Percentiles rank a stretch among this genome's conserved stretches.
Evolutionary conservation across 1,140 invertebrate species (phyloP).

Genomic region (Drosophila insularis): DNA sequence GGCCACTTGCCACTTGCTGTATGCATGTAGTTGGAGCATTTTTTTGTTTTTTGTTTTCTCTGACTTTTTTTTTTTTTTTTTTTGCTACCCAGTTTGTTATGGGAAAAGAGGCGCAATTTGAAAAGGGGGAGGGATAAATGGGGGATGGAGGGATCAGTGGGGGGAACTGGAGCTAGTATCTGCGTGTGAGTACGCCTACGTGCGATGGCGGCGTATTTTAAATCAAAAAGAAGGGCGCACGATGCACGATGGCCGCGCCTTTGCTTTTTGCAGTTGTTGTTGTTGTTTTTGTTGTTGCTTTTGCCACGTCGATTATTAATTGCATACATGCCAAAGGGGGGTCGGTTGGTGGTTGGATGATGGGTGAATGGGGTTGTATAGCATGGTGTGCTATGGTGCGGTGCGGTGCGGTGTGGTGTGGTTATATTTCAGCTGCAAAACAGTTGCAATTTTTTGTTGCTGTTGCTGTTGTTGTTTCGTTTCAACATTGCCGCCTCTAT

Average conservation of each 20-base stretch:
- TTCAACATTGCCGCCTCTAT: slow-evolving; percentile 69
- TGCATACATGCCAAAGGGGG: slow-evolving; percentile 61
- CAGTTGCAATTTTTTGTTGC: slow-evolving; percentile 69
- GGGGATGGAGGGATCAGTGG: background rate
- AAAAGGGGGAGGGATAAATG: background rate
- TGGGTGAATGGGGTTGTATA: slow-evolving; percentile 2
- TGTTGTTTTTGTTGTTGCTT: slow-evolving; percentile 18
- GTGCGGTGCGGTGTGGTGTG: background rate
- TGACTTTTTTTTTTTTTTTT: too few species aligned
- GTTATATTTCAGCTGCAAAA: slow-evolving; percentile 56
- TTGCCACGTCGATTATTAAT: slow-evolving; percentile 71
- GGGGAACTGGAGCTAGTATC: slow-evolving; percentile 14
- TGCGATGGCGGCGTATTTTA: slow-evolving; percentile 77
- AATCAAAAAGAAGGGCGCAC: slow-evolving; percentile 80
- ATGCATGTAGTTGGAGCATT: too few species aligned
- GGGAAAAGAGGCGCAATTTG: background rate
- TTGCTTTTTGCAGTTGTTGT: background rate
- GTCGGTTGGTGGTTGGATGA: background rate
- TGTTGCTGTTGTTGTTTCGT: slow-evolving; percentile 48
- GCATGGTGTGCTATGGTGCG: slow-evolving; percentile 6
- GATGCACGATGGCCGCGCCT: slow-evolving; percentile 44
- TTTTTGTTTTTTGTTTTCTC: too few species aligned
- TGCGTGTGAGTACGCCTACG: slow-evolving; percentile 78
- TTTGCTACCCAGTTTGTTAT: too few species aligned
- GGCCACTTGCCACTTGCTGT: slow-evolving; percentile 41